Evolutionary conservation across 2,797 vertebrate genomes (phyloP).

Genomic region (Apogon hyalosoma): DNA sequence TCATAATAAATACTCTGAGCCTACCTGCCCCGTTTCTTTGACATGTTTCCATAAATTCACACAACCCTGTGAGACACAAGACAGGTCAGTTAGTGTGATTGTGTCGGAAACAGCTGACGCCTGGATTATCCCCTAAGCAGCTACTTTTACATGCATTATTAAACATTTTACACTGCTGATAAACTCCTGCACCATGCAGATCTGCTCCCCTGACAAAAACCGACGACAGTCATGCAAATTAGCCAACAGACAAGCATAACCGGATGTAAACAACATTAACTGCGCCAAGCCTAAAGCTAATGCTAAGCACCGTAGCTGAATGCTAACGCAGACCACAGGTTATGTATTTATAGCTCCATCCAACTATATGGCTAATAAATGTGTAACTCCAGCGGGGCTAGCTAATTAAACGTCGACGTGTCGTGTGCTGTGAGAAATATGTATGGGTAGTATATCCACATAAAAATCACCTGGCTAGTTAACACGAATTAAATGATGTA

Average conservation of each 20-base stretch:
- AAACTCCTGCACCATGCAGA: not conserved
- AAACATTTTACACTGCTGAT: not conserved
- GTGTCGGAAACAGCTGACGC: slow-evolving; percentile 1
- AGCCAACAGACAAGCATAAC: slow-evolving; percentile 39
- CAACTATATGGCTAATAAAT: slow-evolving; percentile 49
- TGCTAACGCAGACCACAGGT: slow-evolving; percentile 38
- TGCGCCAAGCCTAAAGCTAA: slow-evolving; percentile 51
- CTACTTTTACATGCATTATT: fast-evolving
- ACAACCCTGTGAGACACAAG: slow-evolving; percentile 69
- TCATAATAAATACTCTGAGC: slow-evolving; percentile 27
- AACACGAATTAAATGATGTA: not conserved
- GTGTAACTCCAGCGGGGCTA: slow-evolving; percentile 44
- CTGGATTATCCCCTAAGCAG: not conserved
- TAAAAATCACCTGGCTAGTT: not conserved
- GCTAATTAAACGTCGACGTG: slow-evolving; percentile 40
- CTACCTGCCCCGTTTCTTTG: slow-evolving; percentile 89
- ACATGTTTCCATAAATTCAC: slow-evolving; percentile 88
- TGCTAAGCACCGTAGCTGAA: slow-evolving; percentile 48
- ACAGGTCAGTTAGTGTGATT: slow-evolving; percentile 31
- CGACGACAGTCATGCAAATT: slow-evolving; percentile 40
- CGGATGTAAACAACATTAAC: slow-evolving; percentile 82
- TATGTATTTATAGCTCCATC: slow-evolving; percentile 37
- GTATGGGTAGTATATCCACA: not conserved
- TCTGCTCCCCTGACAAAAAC: slow-evolving; percentile 5
- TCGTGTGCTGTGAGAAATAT: slow-evolving; percentile 12